These are phyloP conservation scores for Festucalex cinctus DNA, from an alignment of 2,113 vertebrate genomes.

Conservation along the genomic window DNA sequence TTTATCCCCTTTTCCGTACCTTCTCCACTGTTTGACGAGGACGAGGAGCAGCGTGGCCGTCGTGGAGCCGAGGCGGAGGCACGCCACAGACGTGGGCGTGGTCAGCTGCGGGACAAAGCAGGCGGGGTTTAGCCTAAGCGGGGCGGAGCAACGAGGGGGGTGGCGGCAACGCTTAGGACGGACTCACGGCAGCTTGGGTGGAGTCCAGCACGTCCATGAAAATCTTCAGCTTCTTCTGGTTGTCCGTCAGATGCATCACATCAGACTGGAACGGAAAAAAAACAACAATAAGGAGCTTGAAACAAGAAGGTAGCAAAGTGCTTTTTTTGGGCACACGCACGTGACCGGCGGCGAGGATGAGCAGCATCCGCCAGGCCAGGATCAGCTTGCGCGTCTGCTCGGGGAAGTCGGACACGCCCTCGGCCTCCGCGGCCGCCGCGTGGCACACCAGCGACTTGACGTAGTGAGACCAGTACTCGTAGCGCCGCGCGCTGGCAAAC, in stretches of 20 bases:
- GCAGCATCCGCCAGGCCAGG: slow-evolving; percentile 91
- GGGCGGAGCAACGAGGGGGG: not conserved
- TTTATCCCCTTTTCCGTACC: too few species aligned
- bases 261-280: slow-evolving; percentile 72
- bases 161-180: slow-evolving; percentile 23
- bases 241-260: slow-evolving; percentile 85
- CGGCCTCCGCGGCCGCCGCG: slow-evolving; percentile 81
- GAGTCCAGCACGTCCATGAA: slow-evolving; percentile 88
- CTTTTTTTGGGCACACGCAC: slow-evolving; percentile 68
- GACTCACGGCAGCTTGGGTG: slow-evolving; percentile 85
- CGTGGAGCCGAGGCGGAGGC: slow-evolving; percentile 92
- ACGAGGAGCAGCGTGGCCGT: slow-evolving; percentile 88
- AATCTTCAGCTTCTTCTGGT: slow-evolving; percentile 77
- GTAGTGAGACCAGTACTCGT: slow-evolving; percentile 95
- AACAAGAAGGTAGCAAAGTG: too few species aligned
- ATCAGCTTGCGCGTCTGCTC: slow-evolving; percentile 88
- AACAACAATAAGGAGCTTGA: not conserved
- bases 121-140: not conserved
- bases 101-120: slow-evolving; percentile 72
- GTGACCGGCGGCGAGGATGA: slow-evolving; percentile 88
- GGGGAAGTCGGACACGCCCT: slow-evolving; percentile 73
- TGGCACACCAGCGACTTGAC: slow-evolving; percentile 83
- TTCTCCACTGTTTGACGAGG: slow-evolving; percentile 90
- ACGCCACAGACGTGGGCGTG: slow-evolving; percentile 79
- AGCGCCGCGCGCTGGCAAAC: slow-evolving; percentile 83